Conservation (phyloP, 2,888 invertebrate species). For the Chrysina gloriosa region DNA sequence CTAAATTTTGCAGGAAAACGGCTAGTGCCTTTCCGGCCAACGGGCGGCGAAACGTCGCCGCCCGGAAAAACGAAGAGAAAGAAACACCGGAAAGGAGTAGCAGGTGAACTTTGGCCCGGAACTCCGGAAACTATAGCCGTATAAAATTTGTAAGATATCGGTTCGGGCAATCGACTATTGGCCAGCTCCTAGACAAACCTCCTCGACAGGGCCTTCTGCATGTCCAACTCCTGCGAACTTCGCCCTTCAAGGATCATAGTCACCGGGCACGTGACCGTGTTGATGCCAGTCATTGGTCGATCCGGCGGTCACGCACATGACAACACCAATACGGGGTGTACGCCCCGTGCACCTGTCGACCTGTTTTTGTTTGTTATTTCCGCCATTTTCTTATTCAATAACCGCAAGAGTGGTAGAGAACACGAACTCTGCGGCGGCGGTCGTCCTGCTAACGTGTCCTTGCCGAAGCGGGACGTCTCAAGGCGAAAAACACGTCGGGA, state of each 20-base stretch:
- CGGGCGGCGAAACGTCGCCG: slow-evolving; percentile 14
- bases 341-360: slow-evolving; percentile 51
- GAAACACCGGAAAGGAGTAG: not conserved
- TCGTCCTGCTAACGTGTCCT: not conserved
- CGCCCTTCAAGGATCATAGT: slow-evolving; percentile 49
- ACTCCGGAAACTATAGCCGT: slow-evolving; percentile 30
- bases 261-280: slow-evolving; percentile 43
- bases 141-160: slow-evolving; percentile 46
- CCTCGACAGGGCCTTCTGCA: slow-evolving; percentile 48
- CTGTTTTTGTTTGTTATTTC: slow-evolving; percentile 51
- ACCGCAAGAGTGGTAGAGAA: slow-evolving; percentile 27
- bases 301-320: slow-evolving; percentile 56
- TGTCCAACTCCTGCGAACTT: slow-evolving; percentile 47
- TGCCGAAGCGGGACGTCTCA: slow-evolving; percentile 2
- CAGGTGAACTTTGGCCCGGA: slow-evolving; percentile 19
- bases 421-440: slow-evolving; percentile 5
- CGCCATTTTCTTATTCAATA: slow-evolving; percentile 50
- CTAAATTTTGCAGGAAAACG: slow-evolving; percentile 19
- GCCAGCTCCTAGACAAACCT: slow-evolving; percentile 50
- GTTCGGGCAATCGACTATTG: slow-evolving; percentile 48
- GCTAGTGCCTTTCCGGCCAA: not conserved
- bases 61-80: not conserved
- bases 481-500: slow-evolving; percentile 12
- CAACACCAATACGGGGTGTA: slow-evolving; percentile 50
- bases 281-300: slow-evolving; percentile 51